A percentile compares a stretch with the other conserved stretches of the same genome.
Evolutionary conservation across 2,888 invertebrate genomes (phyloP).

Genomic region (Caradrina clavipalpis): DNA sequence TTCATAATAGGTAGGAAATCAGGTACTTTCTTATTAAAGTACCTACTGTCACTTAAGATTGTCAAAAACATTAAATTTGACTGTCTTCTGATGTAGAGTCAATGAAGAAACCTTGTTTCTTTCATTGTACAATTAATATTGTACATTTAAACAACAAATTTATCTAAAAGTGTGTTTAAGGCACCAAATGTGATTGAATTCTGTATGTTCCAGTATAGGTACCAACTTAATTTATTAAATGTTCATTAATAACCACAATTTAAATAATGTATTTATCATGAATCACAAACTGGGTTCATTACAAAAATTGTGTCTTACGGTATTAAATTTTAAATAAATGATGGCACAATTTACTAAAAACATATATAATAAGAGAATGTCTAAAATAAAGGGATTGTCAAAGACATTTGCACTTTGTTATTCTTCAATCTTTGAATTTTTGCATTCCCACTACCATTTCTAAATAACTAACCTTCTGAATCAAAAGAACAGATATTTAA

Average conservation of each 20-base stretch:
- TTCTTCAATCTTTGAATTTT: neutral
- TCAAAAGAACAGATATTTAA: conserved; percentile 20
- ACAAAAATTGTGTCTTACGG: neutral
- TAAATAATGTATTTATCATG: neutral
- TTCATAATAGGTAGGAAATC: neutral
- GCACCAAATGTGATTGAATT: neutral
- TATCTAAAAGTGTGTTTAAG: neutral
- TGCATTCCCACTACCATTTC: no score
- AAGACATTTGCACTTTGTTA: neutral
- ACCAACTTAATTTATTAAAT: neutral
- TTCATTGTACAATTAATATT: neutral
- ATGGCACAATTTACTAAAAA: neutral
- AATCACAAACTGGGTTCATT: neutral
- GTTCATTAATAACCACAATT: neutral
- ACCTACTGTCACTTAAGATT: neutral
- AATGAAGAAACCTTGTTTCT: neutral
- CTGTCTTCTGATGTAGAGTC: neutral
- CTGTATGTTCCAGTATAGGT: neutral
- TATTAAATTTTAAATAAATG: neutral
- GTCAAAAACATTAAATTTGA: neutral
- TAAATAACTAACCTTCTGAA: conserved; percentile 5
- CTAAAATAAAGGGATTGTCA: neutral
- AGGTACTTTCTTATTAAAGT: neutral
- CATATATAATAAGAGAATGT: neutral
- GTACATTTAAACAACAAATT: neutral